Evolutionary conservation across 2,888 invertebrate genomes (phyloP), one percentile per base, ranked within the genome.

Genomic region (Leucozona laternaria): DNA sequence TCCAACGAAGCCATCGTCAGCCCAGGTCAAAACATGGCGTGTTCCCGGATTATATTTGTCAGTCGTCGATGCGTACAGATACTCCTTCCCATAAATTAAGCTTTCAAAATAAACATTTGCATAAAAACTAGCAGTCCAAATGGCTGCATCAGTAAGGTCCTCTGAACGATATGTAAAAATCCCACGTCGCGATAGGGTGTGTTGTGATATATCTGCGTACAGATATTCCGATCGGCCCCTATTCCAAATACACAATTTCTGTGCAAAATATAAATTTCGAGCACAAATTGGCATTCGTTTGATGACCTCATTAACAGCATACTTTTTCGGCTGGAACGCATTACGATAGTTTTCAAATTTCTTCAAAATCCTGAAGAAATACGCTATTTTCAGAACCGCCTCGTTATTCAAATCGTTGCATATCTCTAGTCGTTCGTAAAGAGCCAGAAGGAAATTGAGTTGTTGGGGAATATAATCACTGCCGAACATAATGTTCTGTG

Each of bases 11-110:
- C 73, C 79, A 17, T 58, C 66, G 17, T 31, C 64, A 5, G 45
- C 22, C 79, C 79, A 73, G 0, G 79, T 79, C 8, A 73, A 8
- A 2, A 79, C 73, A 15, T 66, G 40, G 5, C 73, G 66, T 2
- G 17, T 66, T 1, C 13, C 22, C 0, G n/a, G n/a, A 11, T 58
- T n/a, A 10, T 31, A 73, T 1, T 28, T 10, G 6, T 66, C 70
- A 17, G 22, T 28, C 0, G 55, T n/a, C 1, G 31, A 62, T 1
- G 48, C 73, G 0, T 73, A 64, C 58, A 79, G 0, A n/a, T 50
- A 79, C 31, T 73, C 66, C 4, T 73, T 58, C 0, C 20, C 0
- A 28, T 73, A 58, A 8, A 13, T 11, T 1, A 13, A 10, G 6
- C 31, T 79, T 8, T 50, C 11, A 8, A 79, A 73, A 22, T 66